Conservation (phyloP, 2,797 vertebrate genomes). For the Falco columbarius region DNA sequence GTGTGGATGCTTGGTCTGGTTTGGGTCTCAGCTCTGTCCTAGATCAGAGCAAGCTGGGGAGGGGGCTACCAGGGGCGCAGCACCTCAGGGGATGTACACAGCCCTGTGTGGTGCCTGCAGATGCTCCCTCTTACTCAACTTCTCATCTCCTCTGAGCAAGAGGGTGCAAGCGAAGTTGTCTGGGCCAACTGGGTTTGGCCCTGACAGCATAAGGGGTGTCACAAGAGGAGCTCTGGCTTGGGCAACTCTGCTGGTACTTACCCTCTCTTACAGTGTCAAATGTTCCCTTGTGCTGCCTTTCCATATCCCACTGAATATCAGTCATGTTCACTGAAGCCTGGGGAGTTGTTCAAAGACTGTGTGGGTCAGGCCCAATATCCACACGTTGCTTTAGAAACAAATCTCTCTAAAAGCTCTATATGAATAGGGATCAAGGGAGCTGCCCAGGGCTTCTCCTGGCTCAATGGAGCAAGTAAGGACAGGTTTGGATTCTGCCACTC, state of each 20-base stretch:
- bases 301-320: not conserved
- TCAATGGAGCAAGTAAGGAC: not conserved
- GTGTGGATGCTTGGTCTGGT: not conserved
- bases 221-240: not conserved
- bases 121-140: not conserved
- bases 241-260: not conserved
- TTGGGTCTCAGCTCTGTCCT: not conserved
- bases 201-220: not conserved
- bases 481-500: not conserved
- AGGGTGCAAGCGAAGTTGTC: not conserved
- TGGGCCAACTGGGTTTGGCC: not conserved
- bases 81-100: not conserved
- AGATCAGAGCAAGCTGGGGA: not conserved
- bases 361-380: not conserved
- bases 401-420: not conserved
- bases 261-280: not conserved
- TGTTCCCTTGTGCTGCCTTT: not conserved
- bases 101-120: not conserved
- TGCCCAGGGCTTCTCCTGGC: not conserved
- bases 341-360: accelerated
- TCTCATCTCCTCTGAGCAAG: not conserved
- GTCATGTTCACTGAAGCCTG: not conserved
- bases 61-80: not conserved
- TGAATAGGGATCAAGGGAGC: not conserved
- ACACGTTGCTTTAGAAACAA: not conserved